phyloP scores from a whole-genome alignment of 1,140 invertebrate genomes.

The Nephotettix cincticeps region DNA sequence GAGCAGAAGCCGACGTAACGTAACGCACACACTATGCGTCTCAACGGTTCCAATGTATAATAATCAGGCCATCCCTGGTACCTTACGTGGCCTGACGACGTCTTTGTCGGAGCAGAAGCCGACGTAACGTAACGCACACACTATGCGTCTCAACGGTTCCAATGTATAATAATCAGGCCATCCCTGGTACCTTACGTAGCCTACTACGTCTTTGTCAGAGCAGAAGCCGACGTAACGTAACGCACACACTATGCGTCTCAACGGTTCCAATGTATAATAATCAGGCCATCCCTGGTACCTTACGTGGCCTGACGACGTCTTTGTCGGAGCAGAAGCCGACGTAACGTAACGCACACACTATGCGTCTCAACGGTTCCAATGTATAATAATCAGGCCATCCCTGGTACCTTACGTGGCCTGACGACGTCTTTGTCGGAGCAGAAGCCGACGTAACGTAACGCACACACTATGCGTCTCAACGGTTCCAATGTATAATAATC shows the following conservation, averaged over 20 bases:
- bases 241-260: not conserved
- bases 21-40: not conserved
- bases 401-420: too few relatives aligned
- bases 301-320: too few relatives aligned
- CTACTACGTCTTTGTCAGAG: not conserved
- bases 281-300: not conserved
- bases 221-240: not conserved
- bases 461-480: too few relatives aligned
- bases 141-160: not conserved
- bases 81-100: not conserved
- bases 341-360: too few relatives aligned
- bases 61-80: not conserved
- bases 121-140: not conserved
- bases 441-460: too few relatives aligned
- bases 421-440: too few relatives aligned
- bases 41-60: not conserved
- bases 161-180: constrained; percentile 1
- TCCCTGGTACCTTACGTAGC: not conserved
- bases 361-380: too few relatives aligned
- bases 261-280: not conserved
- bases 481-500: too few relatives aligned
- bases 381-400: too few relatives aligned
- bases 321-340: too few relatives aligned
- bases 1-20: not conserved
- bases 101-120: not conserved